phyloP scores from a whole-genome alignment of 2,113 vertebrate genomes.

The Scomber colias region DNA sequence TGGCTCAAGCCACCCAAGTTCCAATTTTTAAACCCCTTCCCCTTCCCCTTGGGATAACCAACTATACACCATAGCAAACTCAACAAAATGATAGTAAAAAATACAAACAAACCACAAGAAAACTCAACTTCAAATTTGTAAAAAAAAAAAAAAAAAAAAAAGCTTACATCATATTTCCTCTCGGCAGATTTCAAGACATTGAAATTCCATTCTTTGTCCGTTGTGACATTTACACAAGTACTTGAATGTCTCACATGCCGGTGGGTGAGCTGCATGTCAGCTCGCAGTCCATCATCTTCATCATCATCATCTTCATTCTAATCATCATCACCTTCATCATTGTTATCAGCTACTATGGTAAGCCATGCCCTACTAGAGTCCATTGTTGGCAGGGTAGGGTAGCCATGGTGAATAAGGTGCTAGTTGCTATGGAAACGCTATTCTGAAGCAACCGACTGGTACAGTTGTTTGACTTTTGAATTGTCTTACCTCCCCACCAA shows the following conservation, averaged over 20 bases:
- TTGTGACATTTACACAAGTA: conserved; percentile 64
- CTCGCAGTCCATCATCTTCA: conserved; percentile 50
- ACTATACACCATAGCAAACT: conserved; percentile 69
- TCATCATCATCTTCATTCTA: conserved; percentile 28
- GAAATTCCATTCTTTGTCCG: conserved; percentile 60
- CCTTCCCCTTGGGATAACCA: conserved; percentile 40
- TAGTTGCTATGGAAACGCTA: conserved; percentile 80
- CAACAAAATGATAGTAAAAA: conserved; percentile 50
- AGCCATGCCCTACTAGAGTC: conserved; percentile 66
- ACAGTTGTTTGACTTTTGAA: conserved; percentile 56
- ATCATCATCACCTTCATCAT: conserved; percentile 61
- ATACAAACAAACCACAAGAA: conserved; percentile 57
- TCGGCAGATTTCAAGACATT: conserved; percentile 59
- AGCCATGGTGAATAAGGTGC: conserved; percentile 82
- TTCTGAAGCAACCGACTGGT: conserved; percentile 67
- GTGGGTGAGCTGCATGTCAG: conserved; percentile 50
- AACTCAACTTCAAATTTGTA: conserved; percentile 81
- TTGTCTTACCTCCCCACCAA: conserved; percentile 56
- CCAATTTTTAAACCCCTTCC: conserved; percentile 2
- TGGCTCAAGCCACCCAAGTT: conserved; percentile 49
- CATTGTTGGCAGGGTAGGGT: conserved; percentile 64
- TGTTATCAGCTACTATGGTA: conserved; percentile 70
- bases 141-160: conserved; percentile 51
- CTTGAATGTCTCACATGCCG: conserved; percentile 56
- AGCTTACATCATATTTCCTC: conserved; percentile 73